phyloP scores from a whole-genome alignment of 2,113 vertebrate species.

The Acanthisitta chloris region DNA sequence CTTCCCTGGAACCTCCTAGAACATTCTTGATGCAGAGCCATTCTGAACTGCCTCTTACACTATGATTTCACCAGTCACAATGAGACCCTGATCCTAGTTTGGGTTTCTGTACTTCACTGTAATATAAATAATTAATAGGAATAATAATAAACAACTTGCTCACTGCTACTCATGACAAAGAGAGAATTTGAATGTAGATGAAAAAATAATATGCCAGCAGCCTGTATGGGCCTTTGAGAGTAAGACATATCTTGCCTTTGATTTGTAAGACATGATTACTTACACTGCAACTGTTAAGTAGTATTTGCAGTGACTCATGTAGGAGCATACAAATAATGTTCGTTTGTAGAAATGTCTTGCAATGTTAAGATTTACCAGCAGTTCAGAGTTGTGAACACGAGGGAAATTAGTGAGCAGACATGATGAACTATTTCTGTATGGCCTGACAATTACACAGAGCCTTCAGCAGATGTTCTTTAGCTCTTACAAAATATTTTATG shows the following conservation, averaged over 20 bases:
- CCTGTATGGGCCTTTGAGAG: background rate
- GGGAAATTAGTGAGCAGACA: background rate
- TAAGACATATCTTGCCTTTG: background rate
- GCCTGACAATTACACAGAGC: background rate
- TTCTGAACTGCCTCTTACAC: background rate
- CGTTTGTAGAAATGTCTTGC: background rate
- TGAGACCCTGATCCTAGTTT: background rate
- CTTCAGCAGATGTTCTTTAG: background rate
- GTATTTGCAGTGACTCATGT: background rate
- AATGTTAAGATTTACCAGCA: background rate
- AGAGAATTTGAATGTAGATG: background rate
- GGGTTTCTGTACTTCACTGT: fast-evolving
- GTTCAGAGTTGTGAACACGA: background rate
- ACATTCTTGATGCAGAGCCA: background rate
- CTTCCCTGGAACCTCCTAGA: background rate
- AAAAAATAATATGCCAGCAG: background rate
- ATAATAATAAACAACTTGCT: background rate
- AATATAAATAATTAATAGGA: background rate
- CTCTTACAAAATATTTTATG: background rate
- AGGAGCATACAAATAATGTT: background rate
- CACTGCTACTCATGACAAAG: background rate
- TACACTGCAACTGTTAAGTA: background rate
- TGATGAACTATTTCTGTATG: background rate
- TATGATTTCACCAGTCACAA: background rate
- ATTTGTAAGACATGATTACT: background rate